These are phyloP conservation scores for Lagorchestes hirsutus DNA, from an alignment of 2,797 vertebrate genomes.

Conservation along the genomic window DNA sequence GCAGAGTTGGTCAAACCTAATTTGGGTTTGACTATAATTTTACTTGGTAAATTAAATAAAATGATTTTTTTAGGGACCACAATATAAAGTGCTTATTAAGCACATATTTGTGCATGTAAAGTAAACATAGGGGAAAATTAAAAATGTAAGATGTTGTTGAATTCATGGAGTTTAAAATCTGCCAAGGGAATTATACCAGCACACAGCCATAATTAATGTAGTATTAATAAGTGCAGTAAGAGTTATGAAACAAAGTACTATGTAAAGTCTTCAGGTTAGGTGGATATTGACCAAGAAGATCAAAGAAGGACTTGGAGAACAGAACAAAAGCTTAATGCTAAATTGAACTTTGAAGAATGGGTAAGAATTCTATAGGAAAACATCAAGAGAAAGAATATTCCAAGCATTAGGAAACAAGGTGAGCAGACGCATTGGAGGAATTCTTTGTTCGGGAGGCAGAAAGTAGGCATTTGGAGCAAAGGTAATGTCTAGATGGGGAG, in stretches of 20 bases:
- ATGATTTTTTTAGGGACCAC: too few relatives aligned
- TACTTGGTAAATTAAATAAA: too few relatives aligned
- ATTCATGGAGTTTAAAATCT: background rate
- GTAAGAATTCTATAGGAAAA: background rate
- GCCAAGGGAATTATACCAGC: background rate
- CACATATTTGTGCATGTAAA: too few relatives aligned
- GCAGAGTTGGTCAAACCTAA: too few relatives aligned
- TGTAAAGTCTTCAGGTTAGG: background rate
- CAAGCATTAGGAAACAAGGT: background rate
- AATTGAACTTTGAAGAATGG: background rate
- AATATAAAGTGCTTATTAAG: too few relatives aligned
- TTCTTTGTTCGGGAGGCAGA: background rate
- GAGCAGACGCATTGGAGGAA: background rate
- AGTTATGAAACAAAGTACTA: background rate
- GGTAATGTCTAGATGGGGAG: background rate
- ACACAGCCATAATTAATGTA: background rate
- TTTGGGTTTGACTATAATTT: too few relatives aligned
- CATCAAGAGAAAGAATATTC: background rate
- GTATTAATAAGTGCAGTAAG: background rate
- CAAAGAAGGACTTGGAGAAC: background rate
- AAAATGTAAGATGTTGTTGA: background rate
- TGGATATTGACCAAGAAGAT: background rate
- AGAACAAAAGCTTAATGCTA: background rate
- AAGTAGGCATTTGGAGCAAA: background rate
- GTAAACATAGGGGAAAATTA: background rate